A percentile compares a stretch with the other conserved stretches of the same genome.
Conservation (phyloP, 2,113 vertebrate genomes). For the Turnix velox region DNA sequence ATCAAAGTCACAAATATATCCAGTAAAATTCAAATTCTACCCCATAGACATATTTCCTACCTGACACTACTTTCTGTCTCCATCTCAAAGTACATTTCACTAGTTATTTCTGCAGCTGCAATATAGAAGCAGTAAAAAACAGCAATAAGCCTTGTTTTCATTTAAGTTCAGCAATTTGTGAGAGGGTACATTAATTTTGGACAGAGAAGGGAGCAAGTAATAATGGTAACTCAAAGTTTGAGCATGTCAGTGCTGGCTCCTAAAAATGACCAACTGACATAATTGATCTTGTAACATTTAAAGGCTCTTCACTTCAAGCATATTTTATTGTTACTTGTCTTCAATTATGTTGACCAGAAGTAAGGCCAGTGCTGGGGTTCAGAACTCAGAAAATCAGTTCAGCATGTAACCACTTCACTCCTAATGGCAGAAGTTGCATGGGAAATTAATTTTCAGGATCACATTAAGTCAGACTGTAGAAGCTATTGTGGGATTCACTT, state of each 20-base stretch:
- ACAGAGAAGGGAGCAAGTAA: background rate
- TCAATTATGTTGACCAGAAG: conserved; percentile 49
- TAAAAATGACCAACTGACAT: conserved; percentile 48
- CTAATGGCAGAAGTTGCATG: conserved; percentile 65
- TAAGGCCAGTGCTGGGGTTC: conserved; percentile 25
- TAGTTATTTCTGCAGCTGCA: background rate
- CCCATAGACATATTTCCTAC: background rate
- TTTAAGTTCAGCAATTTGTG: background rate
- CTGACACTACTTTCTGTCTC: background rate
- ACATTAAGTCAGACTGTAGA: conserved; percentile 66
- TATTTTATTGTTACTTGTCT: conserved; percentile 32
- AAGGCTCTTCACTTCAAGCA: conserved; percentile 14
- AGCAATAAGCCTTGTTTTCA: conserved; percentile 9
- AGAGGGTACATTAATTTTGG: background rate
- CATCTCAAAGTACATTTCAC: background rate
- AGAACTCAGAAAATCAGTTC: conserved; percentile 61
- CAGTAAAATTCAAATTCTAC: background rate
- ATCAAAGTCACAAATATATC: background rate
- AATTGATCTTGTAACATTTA: conserved; percentile 59
- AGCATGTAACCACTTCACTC: conserved; percentile 58
- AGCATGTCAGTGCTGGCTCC: conserved; percentile 39
- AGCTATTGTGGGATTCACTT: conserved; percentile 65
- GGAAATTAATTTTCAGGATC: conserved; percentile 78
- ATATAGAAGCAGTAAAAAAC: background rate
- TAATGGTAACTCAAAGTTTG: conserved; percentile 4